A percentile compares a stretch with the other conserved stretches of the same genome.
phyloP scores from a whole-genome alignment of 2,888 invertebrate genomes.

The Cephus spinipes region DNA sequence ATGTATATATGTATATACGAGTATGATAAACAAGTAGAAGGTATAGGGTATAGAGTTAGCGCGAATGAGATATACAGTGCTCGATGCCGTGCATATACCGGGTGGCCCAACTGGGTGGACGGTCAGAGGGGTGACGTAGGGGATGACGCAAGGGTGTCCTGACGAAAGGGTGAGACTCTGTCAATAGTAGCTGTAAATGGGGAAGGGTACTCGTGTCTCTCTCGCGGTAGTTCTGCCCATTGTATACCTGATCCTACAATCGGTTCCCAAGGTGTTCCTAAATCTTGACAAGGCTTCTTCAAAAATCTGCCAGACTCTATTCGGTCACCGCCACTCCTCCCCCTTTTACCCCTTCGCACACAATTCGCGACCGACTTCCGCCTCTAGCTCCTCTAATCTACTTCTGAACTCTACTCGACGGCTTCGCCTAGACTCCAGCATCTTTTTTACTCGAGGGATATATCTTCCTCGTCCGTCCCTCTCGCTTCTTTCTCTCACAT shows the following conservation, averaged over 20 bases:
- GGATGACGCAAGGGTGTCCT: background rate
- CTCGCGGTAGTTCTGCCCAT: slow-evolving; percentile 17
- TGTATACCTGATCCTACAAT: slow-evolving; percentile 40
- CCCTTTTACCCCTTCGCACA: background rate
- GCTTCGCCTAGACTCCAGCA: background rate
- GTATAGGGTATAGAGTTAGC: background rate
- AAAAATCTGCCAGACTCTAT: slow-evolving; percentile 24
- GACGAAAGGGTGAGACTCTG: background rate
- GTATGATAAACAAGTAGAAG: background rate
- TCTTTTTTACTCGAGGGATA: slow-evolving; percentile 5
- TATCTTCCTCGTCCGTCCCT: slow-evolving; percentile 22
- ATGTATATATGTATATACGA: background rate
- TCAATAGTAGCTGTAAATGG: slow-evolving; percentile 40
- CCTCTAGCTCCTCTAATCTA: slow-evolving; percentile 8
- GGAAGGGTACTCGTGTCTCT: slow-evolving; percentile 26
- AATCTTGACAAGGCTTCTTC: slow-evolving; percentile 26
- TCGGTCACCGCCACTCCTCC: background rate
- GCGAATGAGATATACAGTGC: background rate
- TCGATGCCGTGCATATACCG: background rate
- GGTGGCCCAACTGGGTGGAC: background rate
- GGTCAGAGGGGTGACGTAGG: background rate
- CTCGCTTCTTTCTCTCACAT: slow-evolving; percentile 24
- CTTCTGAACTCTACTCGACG: slow-evolving; percentile 1
- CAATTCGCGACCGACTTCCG: background rate
- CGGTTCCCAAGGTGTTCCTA: slow-evolving; percentile 31